These are phyloP conservation scores for Sminthurides bifidus DNA, from an alignment of 1,140 invertebrate genomes.

Conservation along the genomic window DNA sequence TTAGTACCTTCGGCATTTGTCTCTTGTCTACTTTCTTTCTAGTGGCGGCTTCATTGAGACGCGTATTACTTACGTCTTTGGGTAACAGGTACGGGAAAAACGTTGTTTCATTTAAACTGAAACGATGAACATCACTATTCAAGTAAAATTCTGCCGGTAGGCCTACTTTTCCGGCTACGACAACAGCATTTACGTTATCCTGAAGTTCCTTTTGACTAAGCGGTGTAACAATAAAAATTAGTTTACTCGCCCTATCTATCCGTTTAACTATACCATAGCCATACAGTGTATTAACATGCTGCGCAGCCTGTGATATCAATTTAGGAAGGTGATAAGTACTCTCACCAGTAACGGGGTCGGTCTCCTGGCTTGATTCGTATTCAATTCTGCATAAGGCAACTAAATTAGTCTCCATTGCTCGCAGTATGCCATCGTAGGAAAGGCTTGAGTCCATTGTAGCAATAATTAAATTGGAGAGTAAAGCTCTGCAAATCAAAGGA, in stretches of 20 bases:
- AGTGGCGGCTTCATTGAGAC: no score
- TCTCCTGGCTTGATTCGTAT: neutral
- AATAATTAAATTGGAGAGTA: neutral
- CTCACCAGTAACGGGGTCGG: neutral
- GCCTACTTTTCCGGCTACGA: slow-evolving; percentile 13
- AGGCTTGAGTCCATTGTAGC: slow-evolving; percentile 8
- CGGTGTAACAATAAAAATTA: slow-evolving; percentile 16
- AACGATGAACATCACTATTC: neutral
- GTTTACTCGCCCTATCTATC: slow-evolving; percentile 1
- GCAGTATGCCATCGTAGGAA: slow-evolving; percentile 6
- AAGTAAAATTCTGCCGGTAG: slow-evolving; percentile 11
- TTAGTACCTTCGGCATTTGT: no score
- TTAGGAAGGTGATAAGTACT: neutral
- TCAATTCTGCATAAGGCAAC: slow-evolving; percentile 16
- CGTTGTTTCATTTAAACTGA: no score
- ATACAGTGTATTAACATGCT: slow-evolving; percentile 1
- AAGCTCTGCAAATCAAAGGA: neutral
- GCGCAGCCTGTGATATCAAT: slow-evolving; percentile 1
- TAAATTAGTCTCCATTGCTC: slow-evolving; percentile 18
- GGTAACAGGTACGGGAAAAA: no score
- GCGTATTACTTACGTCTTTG: no score
- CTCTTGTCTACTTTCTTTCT: no score
- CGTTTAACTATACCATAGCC: slow-evolving; percentile 20
- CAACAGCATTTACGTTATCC: slow-evolving; percentile 13
- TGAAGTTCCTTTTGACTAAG: slow-evolving; percentile 4